Evolutionary conservation across 2,888 invertebrate genomes (phyloP).

Genomic region (Drosophila diplacantha): DNA sequence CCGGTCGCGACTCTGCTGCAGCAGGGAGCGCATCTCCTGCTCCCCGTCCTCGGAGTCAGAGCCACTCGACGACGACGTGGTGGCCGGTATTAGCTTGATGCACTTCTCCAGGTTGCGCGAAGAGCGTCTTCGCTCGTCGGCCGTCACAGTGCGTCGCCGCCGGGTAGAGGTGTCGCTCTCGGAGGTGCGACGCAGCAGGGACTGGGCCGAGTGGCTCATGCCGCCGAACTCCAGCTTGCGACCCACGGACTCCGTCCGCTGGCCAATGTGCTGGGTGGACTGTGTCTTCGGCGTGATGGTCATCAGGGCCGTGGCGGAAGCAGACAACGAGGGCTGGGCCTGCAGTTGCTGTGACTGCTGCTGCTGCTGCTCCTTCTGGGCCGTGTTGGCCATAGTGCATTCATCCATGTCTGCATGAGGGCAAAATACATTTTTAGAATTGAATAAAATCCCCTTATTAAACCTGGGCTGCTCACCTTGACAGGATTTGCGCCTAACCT

Average conservation of each 20-base stretch:
- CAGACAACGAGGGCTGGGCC: constrained; percentile 57
- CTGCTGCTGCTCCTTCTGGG: constrained; percentile 44
- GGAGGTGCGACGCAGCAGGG: constrained; percentile 75
- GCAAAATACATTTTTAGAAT: neutral
- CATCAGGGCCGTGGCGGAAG: constrained; percentile 74
- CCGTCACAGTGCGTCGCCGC: constrained; percentile 73
- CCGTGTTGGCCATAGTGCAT: constrained; percentile 7
- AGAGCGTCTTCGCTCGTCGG: constrained; percentile 76
- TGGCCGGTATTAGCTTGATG: constrained; percentile 75
- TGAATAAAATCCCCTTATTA: neutral
- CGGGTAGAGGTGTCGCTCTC: constrained; percentile 77
- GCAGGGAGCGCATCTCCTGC: constrained; percentile 76
- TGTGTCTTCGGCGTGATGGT: constrained; percentile 75
- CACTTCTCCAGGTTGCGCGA: constrained; percentile 77
- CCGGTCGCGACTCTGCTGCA: constrained; percentile 75
- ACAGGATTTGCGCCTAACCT: constrained; percentile 76
- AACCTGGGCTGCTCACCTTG: constrained; percentile 67
- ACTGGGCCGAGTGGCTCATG: constrained; percentile 76
- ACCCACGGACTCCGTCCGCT: constrained; percentile 62
- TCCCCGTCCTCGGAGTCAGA: constrained; percentile 76
- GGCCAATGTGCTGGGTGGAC: constrained; percentile 21
- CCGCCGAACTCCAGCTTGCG: constrained; percentile 76
- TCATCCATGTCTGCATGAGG: constrained; percentile 54
- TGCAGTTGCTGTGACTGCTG: constrained; percentile 18
- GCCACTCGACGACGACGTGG: constrained; percentile 75